Base-by-base conservation (phyloP, 2,888 invertebrate species). In the Apeira syringaria region DNA sequence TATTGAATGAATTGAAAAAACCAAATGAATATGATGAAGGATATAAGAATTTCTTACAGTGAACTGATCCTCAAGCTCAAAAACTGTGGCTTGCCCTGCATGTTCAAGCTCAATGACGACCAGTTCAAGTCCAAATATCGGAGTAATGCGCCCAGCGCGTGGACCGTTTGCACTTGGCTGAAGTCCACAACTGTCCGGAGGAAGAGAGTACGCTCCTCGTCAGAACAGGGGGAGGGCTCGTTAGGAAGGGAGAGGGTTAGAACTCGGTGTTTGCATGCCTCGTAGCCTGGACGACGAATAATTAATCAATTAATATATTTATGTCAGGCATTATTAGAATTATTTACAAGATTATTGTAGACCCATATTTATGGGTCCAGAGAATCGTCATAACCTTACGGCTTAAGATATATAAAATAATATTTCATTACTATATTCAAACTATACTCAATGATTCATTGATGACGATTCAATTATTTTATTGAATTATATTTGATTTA, bases 91-190 rank as follows among this genome's bases (percentile, higher is more conserved):
- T 83, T 73, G 53, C 87, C 73, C 65, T 85, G 66, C 69, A 88
- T 68, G 78, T 91, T 88, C 64, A 89, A 76, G 58, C 77, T 76
- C 26, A 92, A 49, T 6, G 82, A 75, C 8, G 88, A 82, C 92
- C 93, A 94, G 65, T 93, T 91, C 34, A 91, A 89, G 53, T 96
- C 95, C 20, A 96, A 64, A 69, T 93, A 95, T 60, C 93, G 91
- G 10, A 96, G 75, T 25, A 96, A 76, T 0, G 94, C 93, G 2
- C 96, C 96, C 2, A 94, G 71, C 0, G 96, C 93, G 61, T 94
- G 92, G 2, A 95, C 88, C 45, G 93, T 93, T 35, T 92, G 86
- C 3, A 86, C 89, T 48, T 92, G 91, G 26, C 90, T 88, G 64
- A 94, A 92, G 73, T 94, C 92, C 0, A 95, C 67, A 0, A 92